Conservation (phyloP, 2,113 vertebrate genomes). For the Diadophis punctatus region DNA sequence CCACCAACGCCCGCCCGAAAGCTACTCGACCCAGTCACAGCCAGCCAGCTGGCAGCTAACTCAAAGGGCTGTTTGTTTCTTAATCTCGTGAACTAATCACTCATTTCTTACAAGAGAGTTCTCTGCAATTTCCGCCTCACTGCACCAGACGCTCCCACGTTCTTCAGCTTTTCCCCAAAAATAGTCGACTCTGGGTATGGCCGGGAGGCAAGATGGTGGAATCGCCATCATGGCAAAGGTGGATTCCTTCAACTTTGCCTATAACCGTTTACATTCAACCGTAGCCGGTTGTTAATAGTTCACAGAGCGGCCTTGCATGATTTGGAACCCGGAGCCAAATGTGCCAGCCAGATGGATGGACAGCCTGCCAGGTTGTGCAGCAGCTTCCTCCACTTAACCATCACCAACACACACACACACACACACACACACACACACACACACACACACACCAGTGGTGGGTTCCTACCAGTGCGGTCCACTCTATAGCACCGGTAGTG, state of each 20-base stretch:
- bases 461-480: no score
- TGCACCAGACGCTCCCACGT: constrained; percentile 53
- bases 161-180: constrained; percentile 38
- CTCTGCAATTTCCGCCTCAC: constrained; percentile 62
- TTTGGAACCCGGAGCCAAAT: background rate
- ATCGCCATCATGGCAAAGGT: background rate
- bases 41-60: constrained; percentile 29
- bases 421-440: no score
- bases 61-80: constrained; percentile 65
- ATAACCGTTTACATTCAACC: background rate
- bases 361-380: background rate
- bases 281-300: background rate
- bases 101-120: constrained; percentile 51
- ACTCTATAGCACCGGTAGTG: no score
- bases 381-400: background rate
- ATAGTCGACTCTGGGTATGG: constrained; percentile 10
- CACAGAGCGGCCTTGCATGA: background rate
- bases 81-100: constrained; percentile 47
- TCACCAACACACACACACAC: background rate
- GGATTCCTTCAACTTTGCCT: background rate
- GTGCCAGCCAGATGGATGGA: background rate
- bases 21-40: constrained; percentile 30
- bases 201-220: background rate
- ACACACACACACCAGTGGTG: no score
- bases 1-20: background rate